Percentiles rank a stretch among this genome's conserved stretches.
Evolutionary conservation across 2,797 vertebrate genomes (phyloP).

Genomic region (Holocentrus rufus): DNA sequence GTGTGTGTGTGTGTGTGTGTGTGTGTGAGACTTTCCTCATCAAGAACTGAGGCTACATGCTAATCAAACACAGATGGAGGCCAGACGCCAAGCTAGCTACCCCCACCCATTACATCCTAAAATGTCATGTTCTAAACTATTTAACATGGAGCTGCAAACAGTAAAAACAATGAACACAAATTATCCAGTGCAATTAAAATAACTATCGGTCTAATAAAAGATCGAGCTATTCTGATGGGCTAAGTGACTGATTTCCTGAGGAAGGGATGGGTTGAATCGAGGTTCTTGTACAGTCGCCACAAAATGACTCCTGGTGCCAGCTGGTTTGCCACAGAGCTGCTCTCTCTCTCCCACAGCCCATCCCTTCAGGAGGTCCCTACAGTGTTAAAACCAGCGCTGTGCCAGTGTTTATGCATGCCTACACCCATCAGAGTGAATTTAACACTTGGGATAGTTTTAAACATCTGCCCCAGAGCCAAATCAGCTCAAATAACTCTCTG

Average conservation of each 20-base stretch:
- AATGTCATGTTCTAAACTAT: slow-evolving; percentile 31
- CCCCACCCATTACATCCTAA: slow-evolving; percentile 13
- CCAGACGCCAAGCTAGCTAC: slow-evolving; percentile 39
- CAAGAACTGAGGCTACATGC: slow-evolving; percentile 19
- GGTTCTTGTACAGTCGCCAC: slow-evolving; percentile 25
- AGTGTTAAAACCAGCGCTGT: not conserved
- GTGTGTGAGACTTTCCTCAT: slow-evolving; percentile 28
- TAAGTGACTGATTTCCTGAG: slow-evolving; percentile 58
- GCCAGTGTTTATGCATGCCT: not conserved
- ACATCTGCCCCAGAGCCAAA: too few species aligned
- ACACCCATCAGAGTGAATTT: not conserved
- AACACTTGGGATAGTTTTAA: too few species aligned
- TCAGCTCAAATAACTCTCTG: too few species aligned
- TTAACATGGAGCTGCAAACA: slow-evolving; percentile 42
- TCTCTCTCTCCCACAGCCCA: slow-evolving; percentile 19
- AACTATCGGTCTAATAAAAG: slow-evolving; percentile 26
- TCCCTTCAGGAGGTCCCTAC: not conserved
- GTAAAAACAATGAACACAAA: slow-evolving; percentile 51
- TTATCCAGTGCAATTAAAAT: slow-evolving; percentile 45
- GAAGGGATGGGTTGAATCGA: slow-evolving; percentile 52
- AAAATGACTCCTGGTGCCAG: slow-evolving; percentile 62
- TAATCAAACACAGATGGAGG: slow-evolving; percentile 52
- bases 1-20: not conserved
- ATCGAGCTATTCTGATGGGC: slow-evolving; percentile 36
- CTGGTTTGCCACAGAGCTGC: slow-evolving; percentile 35